A percentile compares a stretch with the other conserved stretches of the same genome.
Conservation (phyloP, 2,113 vertebrate genomes). For the Cinclus cinclus region DNA sequence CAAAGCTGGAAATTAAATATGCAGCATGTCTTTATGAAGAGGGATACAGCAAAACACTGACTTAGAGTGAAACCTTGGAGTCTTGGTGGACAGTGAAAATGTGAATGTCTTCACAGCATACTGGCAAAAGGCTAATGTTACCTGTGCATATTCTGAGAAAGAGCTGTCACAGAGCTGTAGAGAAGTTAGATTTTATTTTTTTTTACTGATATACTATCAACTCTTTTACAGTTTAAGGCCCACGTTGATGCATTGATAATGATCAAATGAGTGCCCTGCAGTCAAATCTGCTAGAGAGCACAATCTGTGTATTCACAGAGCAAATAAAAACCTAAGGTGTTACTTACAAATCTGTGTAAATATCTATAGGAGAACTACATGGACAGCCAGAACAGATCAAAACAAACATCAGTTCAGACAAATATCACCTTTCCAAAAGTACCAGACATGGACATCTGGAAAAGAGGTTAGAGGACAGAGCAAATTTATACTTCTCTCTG, state of each 20-base stretch:
- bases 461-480: background rate
- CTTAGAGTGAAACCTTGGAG: background rate
- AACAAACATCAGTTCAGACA: background rate
- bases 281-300: background rate
- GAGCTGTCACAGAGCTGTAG: background rate
- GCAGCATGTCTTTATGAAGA: background rate
- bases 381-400: background rate
- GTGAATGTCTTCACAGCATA: background rate
- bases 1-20: background rate
- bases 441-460: background rate
- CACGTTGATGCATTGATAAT: background rate
- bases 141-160: background rate
- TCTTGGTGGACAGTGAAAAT: background rate
- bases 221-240: background rate
- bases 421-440: background rate
- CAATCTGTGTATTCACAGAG: background rate
- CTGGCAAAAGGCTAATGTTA: background rate
- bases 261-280: background rate
- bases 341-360: background rate
- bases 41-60: background rate
- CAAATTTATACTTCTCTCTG: background rate
- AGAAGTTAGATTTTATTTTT: background rate
- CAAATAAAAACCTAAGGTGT: background rate
- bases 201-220: background rate
- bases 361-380: background rate